Percentiles rank a stretch among this genome's conserved stretches.
phyloP scores from a whole-genome alignment of 2,113 vertebrate genomes.

The Megalops atlanticus region DNA sequence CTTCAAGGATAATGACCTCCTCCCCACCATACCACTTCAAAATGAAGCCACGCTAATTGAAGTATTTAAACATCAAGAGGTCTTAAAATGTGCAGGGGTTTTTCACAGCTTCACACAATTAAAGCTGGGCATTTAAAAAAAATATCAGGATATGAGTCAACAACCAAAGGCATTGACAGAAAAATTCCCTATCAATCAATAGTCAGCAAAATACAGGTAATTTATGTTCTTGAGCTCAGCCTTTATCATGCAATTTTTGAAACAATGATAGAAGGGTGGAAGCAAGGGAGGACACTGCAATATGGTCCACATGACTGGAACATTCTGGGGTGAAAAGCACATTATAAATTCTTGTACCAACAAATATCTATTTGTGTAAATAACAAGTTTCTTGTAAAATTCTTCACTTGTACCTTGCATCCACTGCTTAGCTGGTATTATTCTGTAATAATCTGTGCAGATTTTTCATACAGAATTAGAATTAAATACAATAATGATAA shows the following conservation, averaged over 20 bases:
- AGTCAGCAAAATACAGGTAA: slow-evolving; percentile 19
- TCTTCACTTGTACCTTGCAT: background rate
- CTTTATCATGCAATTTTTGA: no score
- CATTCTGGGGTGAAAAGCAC: background rate
- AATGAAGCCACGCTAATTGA: slow-evolving; percentile 43
- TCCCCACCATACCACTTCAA: slow-evolving; percentile 12
- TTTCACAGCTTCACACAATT: slow-evolving; percentile 36
- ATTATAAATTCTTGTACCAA: background rate
- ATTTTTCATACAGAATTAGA: background rate
- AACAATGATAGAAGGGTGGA: no score
- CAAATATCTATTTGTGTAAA: background rate
- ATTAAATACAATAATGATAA: background rate
- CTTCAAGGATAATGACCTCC: slow-evolving; percentile 29
- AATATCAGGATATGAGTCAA: background rate
- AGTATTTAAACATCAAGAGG: slow-evolving; percentile 36
- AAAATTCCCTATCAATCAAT: slow-evolving; percentile 29
- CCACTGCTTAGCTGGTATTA: no score
- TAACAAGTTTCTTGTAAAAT: background rate
- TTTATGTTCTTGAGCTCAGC: no score
- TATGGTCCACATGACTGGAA: no score
- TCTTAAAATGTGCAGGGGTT: slow-evolving; percentile 13
- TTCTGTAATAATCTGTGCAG: background rate
- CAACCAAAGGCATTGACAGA: background rate
- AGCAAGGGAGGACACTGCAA: no score
- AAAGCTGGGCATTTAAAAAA: slow-evolving; percentile 18